Evolutionary conservation across 92 coral and sea anemone genomes (phyloP), one percentile per base, ranked within the genome.

Genomic region (Isaurus tuberculatus): DNA sequence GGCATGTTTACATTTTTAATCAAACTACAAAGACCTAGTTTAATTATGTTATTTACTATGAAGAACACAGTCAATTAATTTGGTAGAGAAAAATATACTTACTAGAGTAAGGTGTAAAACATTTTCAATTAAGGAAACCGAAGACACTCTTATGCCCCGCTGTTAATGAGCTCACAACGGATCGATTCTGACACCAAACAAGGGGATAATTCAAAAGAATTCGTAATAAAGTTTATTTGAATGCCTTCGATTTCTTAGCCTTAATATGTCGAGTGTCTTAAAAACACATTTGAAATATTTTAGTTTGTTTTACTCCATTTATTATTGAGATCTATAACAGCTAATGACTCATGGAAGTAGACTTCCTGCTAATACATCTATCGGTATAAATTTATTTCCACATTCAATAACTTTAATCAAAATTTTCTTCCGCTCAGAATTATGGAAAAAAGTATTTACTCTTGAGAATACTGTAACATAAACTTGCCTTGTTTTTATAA

Each of bases 21-120:
- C 84, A 80, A 61, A 70, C 79, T 72, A 91, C 98, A 93, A 93
- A 89, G 79, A 57, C 83, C 49, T 86, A 89, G 86, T 88, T 89
- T 93, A 89, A 93, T 91, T 84, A 89, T 73, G 93, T 93, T 91
- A 91, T 93, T 93, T 91, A 75, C 90, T 61, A 64, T 61, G 94
- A 85, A 87, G 88, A 88, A 87, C 89, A 88, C 81, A 71, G 90
- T 87, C 93, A 91, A 93, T 89, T 93, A 92, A 81, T 65, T 55
- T 73, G 57, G 87, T 55, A 67, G 80, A 81, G 89, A 82, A 86
- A 84, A 89, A 91, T 73, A 70, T 75, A 42, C 60, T 78, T 82
- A 86, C 46, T 73, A 80, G 82, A 77, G 75, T 64, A 48, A 85
- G 88, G 91, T 91, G 88, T 85, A 88, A 91, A 74, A 79, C 86